phyloP scores from a whole-genome alignment of 2,113 vertebrate species.

The Grammomys surdaster region DNA sequence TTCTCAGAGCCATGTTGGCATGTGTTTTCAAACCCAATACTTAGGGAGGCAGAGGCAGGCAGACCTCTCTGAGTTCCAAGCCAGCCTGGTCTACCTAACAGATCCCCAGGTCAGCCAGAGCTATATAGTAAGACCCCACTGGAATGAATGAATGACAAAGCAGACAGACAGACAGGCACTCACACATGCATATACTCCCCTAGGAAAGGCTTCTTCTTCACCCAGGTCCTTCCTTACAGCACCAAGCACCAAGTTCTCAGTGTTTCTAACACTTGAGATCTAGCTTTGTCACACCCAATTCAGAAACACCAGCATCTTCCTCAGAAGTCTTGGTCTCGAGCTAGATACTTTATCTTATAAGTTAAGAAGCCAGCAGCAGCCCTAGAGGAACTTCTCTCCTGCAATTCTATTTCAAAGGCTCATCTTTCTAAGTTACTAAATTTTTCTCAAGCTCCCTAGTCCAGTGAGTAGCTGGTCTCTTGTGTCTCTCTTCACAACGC shows the following conservation, averaged over 20 bases:
- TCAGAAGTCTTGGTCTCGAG: background rate
- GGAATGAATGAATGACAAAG: background rate
- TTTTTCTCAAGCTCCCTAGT: background rate
- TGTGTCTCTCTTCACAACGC: background rate
- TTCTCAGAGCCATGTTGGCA: background rate
- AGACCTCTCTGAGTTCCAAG: background rate
- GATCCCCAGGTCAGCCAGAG: background rate
- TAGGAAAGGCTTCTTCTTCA: background rate
- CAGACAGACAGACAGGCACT: background rate
- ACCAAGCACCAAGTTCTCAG: background rate
- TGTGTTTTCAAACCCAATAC: background rate
- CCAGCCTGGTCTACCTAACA: conserved; percentile 2
- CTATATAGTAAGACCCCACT: background rate
- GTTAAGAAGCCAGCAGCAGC: background rate
- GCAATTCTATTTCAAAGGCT: background rate
- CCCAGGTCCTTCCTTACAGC: background rate
- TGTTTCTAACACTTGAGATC: background rate
- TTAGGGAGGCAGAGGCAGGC: background rate
- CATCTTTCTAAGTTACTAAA: background rate
- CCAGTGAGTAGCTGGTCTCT: background rate
- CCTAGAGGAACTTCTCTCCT: background rate
- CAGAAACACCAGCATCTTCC: background rate
- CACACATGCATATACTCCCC: background rate
- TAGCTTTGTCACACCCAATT: background rate
- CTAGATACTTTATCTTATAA: background rate